These are phyloP conservation scores for Ectobius pallidus DNA, from an alignment of 2,888 invertebrate species.

Conservation along the genomic window DNA sequence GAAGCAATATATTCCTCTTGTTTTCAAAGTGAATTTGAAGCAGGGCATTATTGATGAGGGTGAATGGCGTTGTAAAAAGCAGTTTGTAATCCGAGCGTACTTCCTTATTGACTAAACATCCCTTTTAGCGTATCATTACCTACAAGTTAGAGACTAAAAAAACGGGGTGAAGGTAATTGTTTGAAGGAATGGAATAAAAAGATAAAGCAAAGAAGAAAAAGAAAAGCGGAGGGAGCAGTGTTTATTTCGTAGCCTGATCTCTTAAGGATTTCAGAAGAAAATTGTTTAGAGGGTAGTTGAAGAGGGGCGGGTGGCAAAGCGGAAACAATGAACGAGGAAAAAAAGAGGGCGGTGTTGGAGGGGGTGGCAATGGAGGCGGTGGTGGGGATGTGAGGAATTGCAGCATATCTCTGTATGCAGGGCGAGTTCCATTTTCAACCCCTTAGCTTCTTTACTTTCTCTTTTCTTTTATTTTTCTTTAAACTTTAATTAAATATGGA, in stretches of 20 bases:
- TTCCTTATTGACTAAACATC: background rate
- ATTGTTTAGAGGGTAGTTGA: conserved; percentile 11
- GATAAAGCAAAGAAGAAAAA: background rate
- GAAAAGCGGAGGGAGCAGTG: background rate
- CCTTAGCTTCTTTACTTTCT: conserved; percentile 17
- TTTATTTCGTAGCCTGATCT: conserved; percentile 4
- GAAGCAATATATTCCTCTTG: no score
- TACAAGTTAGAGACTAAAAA: background rate
- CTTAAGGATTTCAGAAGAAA: conserved; percentile 20
- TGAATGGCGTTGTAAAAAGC: background rate
- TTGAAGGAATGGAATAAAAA: background rate
- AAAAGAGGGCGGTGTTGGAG: background rate
- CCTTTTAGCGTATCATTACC: background rate
- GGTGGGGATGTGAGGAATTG: background rate
- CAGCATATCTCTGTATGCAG: conserved; percentile 4
- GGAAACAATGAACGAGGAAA: conserved; percentile 23
- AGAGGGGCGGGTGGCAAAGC: conserved; percentile 15
- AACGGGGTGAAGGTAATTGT: background rate
- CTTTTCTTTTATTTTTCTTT: conserved; percentile 34
- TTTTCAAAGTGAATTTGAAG: no score
- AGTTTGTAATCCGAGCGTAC: background rate
- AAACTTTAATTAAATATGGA: conserved; percentile 55
- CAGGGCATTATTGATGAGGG: no score
- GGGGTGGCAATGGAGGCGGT: background rate
- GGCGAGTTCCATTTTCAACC: conserved; percentile 17